These are phyloP conservation scores for Etheostoma cragini DNA, from an alignment of 2,113 vertebrate species.

Conservation along the genomic window DNA sequence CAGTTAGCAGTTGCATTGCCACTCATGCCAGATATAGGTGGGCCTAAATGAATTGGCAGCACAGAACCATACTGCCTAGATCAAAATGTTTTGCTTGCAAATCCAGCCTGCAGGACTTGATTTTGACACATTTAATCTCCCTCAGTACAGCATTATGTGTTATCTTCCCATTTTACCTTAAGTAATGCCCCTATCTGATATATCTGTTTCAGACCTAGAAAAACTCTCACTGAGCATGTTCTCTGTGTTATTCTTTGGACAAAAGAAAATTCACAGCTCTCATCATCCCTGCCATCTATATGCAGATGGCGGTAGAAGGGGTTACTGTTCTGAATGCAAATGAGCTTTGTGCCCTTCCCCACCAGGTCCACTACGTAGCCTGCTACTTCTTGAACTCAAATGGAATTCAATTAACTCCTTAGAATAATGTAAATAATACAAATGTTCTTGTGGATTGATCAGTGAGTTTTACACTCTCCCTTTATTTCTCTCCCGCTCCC, in stretches of 20 bases:
- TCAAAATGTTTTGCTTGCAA: conserved; percentile 43
- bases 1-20: conserved; percentile 44
- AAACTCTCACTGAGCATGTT: conserved; percentile 31
- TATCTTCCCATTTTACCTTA: conserved; percentile 32
- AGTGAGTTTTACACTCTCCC: conserved; percentile 42
- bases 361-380: conserved; percentile 55
- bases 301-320: conserved; percentile 78
- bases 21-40: conserved; percentile 48
- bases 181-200: conserved; percentile 24
- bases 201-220: conserved; percentile 36
- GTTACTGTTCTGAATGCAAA: conserved; percentile 81
- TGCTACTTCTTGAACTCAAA: conserved; percentile 48
- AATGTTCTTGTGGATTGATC: conserved; percentile 51
- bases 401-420: conserved; percentile 57
- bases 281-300: conserved; percentile 72
- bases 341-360: conserved; percentile 68
- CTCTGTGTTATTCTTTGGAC: conserved; percentile 42
- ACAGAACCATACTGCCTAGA: conserved; percentile 44
- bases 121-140: conserved; percentile 48
- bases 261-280: conserved; percentile 58
- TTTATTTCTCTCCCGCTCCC: conserved; percentile 30
- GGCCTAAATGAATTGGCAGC: conserved; percentile 59
- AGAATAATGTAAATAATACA: conserved; percentile 64
- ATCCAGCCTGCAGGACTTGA: conserved; percentile 24
- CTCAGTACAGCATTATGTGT: conserved; percentile 28